These are phyloP conservation scores for Acrocephalus scirpaceus DNA, from an alignment of 2,797 vertebrate species.

Conservation along the genomic window DNA sequence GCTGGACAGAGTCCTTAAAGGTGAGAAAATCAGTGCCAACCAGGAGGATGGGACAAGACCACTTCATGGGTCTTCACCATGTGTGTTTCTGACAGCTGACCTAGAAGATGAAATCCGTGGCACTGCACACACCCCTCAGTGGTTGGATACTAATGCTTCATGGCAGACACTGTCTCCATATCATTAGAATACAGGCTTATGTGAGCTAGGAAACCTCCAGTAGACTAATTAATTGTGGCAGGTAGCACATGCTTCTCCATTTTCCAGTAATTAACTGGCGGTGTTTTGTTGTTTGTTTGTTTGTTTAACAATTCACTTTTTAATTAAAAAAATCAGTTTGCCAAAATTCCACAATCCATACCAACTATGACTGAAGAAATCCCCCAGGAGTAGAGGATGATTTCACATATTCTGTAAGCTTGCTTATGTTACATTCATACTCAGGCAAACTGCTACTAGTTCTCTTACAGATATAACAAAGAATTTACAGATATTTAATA, in stretches of 20 bases:
- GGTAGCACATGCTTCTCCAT: constrained; percentile 45
- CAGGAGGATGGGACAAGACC: background rate
- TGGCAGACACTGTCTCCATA: constrained; percentile 14
- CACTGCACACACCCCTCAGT: background rate
- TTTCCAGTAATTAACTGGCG: constrained; percentile 34
- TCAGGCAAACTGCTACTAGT: background rate
- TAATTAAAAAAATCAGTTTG: background rate
- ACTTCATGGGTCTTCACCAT: background rate
- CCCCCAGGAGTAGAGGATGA: background rate
- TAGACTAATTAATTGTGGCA: constrained; percentile 53
- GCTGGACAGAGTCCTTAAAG: background rate
- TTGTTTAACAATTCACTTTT: background rate
- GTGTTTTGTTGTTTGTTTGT: too few species aligned
- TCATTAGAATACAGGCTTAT: constrained; percentile 35
- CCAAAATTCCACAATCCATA: background rate
- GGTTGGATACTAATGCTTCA: constrained; percentile 10
- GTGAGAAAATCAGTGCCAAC: background rate
- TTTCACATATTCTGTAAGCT: background rate
- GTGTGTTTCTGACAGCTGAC: constrained; percentile 6
- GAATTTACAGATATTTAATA: background rate
- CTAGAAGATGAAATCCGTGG: background rate
- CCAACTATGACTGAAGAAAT: background rate
- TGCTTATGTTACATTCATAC: background rate
- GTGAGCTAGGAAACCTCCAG: background rate
- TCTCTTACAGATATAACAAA: background rate